Conservation (phyloP, 2,888 invertebrate genomes). For the Synanthedon formicaeformis region DNA sequence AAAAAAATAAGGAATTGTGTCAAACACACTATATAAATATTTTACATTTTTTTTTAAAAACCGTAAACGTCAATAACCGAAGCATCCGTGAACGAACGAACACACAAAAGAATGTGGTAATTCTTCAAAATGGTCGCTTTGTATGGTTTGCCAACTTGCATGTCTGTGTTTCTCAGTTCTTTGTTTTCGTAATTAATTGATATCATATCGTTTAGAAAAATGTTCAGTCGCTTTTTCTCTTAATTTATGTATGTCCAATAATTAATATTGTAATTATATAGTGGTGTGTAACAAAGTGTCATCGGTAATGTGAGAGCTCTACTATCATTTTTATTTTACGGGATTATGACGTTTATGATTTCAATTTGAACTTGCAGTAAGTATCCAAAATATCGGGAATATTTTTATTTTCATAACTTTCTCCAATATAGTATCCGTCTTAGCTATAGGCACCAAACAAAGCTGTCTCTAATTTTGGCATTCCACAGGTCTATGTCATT, state of each 20-base stretch:
- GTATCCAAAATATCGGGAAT: conserved; percentile 49
- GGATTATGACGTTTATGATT: conserved; percentile 52
- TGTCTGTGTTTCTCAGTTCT: conserved; percentile 67
- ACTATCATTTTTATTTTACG: conserved; percentile 55
- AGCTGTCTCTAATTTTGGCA: conserved; percentile 65
- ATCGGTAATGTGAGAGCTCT: conserved; percentile 69
- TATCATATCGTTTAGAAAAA: conserved; percentile 29
- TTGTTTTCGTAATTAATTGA: conserved; percentile 58
- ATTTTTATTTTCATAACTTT: conserved; percentile 13
- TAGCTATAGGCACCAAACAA: conserved; percentile 25
- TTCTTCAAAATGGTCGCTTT: conserved; percentile 80
- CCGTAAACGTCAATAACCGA: conserved; percentile 32
- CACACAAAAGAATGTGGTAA: conserved; percentile 77
- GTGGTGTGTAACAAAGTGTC: conserved; percentile 55
- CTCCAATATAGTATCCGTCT: conserved; percentile 9
- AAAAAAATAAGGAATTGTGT: conserved; percentile 2
- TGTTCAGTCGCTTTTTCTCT: conserved; percentile 23
- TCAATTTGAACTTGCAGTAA: conserved; percentile 36
- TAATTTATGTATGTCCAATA: conserved; percentile 24
- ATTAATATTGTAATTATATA: conserved; percentile 26
- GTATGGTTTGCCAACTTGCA: conserved; percentile 74
- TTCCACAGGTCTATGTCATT: conserved; percentile 58
- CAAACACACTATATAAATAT: neutral
- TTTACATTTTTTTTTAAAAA: conserved; percentile 4
- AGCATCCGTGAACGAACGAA: conserved; percentile 31